Conservation (phyloP, 2,888 invertebrate species). For the Pachliopta kotzebuea region DNA sequence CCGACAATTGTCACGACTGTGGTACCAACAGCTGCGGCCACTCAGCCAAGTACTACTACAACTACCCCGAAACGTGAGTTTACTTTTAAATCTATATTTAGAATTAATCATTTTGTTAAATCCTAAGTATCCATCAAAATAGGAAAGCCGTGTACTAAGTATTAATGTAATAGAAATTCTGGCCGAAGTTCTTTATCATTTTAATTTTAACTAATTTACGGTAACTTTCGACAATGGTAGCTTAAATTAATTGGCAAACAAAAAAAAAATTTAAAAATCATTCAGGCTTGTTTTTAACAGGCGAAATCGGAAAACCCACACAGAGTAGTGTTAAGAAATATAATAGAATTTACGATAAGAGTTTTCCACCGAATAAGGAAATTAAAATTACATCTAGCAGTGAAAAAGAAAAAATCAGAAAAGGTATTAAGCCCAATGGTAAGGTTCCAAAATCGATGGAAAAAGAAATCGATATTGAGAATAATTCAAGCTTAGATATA, state of each 20-base stretch:
- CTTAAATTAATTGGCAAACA: conserved; percentile 4
- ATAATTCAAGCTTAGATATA: too few species aligned
- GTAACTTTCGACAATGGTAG: not conserved
- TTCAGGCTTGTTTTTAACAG: conserved; percentile 16
- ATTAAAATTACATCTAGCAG: not conserved
- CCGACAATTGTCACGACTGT: conserved; percentile 40
- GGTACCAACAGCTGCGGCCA: conserved; percentile 44
- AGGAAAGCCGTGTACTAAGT: too few species aligned
- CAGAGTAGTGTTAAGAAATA: not conserved
- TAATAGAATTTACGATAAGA: not conserved
- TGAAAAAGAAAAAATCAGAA: conserved; percentile 3
- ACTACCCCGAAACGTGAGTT: conserved; percentile 37
- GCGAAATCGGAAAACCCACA: not conserved
- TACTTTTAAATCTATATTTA: too few species aligned
- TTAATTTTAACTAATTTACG: too few species aligned
- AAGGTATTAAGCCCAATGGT: conserved; percentile 4
- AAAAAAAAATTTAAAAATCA: conserved; percentile 16
- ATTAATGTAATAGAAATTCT: too few species aligned
- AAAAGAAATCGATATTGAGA: too few species aligned
- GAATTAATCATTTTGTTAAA: too few species aligned
- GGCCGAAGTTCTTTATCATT: too few species aligned
- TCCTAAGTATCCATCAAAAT: too few species aligned
- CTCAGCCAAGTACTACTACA: conserved; percentile 39
- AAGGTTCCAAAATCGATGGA: not conserved
- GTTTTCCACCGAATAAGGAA: not conserved